A percentile compares a stretch with the other conserved stretches of the same genome.
These are phyloP conservation scores for Rhodinocichla rosea DNA, from an alignment of 2,113 vertebrate genomes.

Conservation along the genomic window DNA sequence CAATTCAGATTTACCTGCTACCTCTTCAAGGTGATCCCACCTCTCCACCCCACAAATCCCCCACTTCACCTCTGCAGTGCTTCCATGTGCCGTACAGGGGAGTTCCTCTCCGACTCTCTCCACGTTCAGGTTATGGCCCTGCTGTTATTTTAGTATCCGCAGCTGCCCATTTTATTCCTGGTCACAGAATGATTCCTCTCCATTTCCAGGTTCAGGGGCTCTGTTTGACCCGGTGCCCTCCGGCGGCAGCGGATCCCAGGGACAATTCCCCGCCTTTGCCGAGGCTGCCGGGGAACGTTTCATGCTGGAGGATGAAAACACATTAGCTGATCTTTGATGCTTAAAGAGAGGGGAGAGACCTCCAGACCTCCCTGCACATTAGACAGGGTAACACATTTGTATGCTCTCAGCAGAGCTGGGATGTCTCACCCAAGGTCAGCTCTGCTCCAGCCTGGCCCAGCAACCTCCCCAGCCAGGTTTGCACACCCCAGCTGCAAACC, in stretches of 20 bases:
- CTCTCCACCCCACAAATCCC: neutral
- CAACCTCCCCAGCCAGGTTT: neutral
- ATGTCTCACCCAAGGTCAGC: constrained; percentile 47
- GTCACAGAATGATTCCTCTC: constrained; percentile 55
- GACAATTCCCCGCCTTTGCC: constrained; percentile 40
- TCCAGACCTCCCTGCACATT: constrained; percentile 50
- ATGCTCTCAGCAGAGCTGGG: constrained; percentile 32
- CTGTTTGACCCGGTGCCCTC: constrained; percentile 20
- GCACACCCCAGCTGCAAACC: neutral
- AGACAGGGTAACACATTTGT: constrained; percentile 21
- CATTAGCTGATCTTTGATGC: constrained; percentile 60
- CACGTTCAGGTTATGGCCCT: neutral
- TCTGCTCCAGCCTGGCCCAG: neutral
- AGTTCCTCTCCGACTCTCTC: neutral
- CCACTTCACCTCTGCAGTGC: neutral
- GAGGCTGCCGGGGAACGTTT: constrained; percentile 22
- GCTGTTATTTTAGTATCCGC: constrained; percentile 18
- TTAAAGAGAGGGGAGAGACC: constrained; percentile 49
- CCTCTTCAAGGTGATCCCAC: neutral
- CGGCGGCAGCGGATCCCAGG: neutral
- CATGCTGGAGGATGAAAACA: constrained; percentile 57
- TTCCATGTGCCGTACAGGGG: neutral
- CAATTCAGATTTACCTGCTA: neutral
- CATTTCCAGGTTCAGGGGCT: neutral
- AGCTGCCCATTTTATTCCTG: constrained; percentile 30